These are phyloP conservation scores for Teleogryllus occipitalis DNA, from an alignment of 1,140 invertebrate genomes.

Conservation along the genomic window DNA sequence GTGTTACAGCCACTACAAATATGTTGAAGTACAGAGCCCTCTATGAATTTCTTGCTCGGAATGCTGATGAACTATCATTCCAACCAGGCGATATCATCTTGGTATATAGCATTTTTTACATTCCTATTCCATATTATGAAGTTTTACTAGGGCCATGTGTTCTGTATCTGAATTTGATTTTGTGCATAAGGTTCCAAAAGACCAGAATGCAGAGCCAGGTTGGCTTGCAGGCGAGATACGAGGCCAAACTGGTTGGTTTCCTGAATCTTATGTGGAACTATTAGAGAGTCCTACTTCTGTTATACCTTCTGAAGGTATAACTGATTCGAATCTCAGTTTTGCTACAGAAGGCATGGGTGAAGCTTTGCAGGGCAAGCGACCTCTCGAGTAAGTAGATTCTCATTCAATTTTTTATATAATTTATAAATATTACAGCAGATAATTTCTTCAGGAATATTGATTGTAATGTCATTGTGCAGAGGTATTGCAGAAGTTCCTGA, in stretches of 20 bases:
- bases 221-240: conserved; percentile 90
- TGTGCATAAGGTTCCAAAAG: conserved; percentile 57
- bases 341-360: conserved; percentile 19
- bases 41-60: conserved; percentile 89
- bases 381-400: conserved; percentile 38
- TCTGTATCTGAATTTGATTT: background rate
- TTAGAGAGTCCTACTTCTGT: conserved; percentile 40
- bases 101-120: conserved; percentile 39
- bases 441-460: too few species aligned
- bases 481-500: conserved; percentile 69
- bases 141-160: background rate
- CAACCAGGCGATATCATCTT: conserved; percentile 89
- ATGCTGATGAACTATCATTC: conserved; percentile 88
- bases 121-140: background rate
- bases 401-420: background rate
- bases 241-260: conserved; percentile 93
- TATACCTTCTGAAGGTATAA: background rate
- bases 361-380: conserved; percentile 36
- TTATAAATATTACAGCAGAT: background rate
- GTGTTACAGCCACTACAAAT: conserved; percentile 31
- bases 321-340: conserved; percentile 10
- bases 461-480: conserved; percentile 29
- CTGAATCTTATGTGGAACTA: conserved; percentile 89
- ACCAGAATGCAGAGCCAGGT: conserved; percentile 88
- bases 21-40: conserved; percentile 75